Evolutionary conservation across 2,797 vertebrate genomes (phyloP).

Genomic region (Anabacerthia variegaticeps): DNA sequence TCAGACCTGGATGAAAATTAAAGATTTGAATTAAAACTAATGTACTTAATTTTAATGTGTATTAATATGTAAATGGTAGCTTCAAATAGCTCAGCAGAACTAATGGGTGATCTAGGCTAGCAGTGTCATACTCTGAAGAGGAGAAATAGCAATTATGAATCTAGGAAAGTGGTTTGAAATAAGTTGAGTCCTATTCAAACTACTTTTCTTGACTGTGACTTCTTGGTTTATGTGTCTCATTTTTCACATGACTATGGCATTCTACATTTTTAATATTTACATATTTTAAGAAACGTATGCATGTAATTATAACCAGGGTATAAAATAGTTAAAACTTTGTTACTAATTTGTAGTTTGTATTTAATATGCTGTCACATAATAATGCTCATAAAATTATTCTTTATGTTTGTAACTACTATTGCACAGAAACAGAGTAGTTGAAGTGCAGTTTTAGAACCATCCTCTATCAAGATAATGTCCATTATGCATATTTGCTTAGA

Average conservation of each 20-base stretch:
- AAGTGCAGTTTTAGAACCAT: background rate
- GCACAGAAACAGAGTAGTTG: background rate
- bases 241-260: background rate
- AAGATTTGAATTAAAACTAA: background rate
- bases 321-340: background rate
- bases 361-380: background rate
- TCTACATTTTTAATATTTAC: background rate
- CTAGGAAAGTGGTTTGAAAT: background rate
- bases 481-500: background rate
- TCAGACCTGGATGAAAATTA: background rate
- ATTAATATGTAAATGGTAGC: background rate
- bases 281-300: background rate
- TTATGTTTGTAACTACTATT: background rate
- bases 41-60: background rate
- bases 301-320: background rate
- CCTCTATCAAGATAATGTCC: background rate
- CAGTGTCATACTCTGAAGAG: background rate
- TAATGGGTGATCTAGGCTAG: background rate
- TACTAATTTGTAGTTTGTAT: background rate
- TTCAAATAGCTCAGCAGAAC: background rate
- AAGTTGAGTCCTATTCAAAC: background rate
- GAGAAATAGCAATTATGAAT: background rate
- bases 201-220: background rate
- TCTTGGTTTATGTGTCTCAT: background rate
- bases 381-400: background rate